phyloP scores from a whole-genome alignment of 2,888 invertebrate genomes.

The Conus canariensis region DNA sequence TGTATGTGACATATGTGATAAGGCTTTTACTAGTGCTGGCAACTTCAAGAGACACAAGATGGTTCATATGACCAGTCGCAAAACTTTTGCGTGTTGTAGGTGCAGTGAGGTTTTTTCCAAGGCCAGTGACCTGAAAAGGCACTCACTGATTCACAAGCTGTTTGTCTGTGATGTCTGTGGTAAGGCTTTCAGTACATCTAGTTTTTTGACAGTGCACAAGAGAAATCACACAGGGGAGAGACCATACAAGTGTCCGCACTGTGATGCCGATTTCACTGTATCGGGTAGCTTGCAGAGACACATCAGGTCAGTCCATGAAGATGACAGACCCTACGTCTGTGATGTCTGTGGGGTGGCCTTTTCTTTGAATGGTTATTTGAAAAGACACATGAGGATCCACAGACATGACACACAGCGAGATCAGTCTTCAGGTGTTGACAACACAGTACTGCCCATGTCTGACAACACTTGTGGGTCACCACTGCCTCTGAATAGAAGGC shows the following conservation, averaged over 20 bases:
- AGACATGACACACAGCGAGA: background rate
- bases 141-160: conserved; percentile 19
- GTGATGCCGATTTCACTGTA: background rate
- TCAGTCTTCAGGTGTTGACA: too few relatives aligned
- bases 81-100: background rate
- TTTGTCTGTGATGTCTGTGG: background rate
- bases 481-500: too few relatives aligned
- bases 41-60: background rate
- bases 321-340: background rate
- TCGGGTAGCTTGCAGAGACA: background rate
- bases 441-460: too few relatives aligned
- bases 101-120: background rate
- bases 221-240: background rate
- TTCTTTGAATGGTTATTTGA: background rate
- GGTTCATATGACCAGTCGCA: background rate
- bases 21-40: background rate
- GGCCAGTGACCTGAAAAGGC: background rate
- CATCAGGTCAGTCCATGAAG: background rate
- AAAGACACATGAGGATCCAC: background rate
- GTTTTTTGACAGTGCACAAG: background rate
- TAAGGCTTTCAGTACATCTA: background rate
- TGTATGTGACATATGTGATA: background rate
- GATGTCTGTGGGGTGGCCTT: background rate
- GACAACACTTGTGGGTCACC: too few relatives aligned
- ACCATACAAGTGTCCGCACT: background rate